Conservation (phyloP, 2,113 vertebrate species). For the Pleuronectes platessa region DNA sequence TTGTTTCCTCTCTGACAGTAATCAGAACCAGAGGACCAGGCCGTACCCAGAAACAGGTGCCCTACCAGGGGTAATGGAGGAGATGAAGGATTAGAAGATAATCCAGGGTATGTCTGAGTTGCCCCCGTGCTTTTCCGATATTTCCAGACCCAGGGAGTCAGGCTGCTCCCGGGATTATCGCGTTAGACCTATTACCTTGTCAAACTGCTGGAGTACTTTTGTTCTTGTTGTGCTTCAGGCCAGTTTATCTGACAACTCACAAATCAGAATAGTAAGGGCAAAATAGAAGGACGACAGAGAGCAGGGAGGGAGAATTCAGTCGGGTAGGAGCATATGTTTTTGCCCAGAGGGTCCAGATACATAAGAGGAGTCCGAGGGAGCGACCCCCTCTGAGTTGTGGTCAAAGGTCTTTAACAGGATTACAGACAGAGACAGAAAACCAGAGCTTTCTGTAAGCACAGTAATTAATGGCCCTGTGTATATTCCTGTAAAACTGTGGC, state of each 20-base stretch:
- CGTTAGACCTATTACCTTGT: slow-evolving; percentile 46
- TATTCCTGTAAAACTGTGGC: slow-evolving; percentile 42
- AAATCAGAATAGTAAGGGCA: neutral
- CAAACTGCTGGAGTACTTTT: slow-evolving; percentile 5
- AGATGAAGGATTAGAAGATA: slow-evolving; percentile 75
- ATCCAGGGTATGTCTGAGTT: slow-evolving; percentile 69
- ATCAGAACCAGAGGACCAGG: slow-evolving; percentile 9
- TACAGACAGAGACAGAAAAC: slow-evolving; percentile 55
- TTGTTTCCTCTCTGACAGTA: slow-evolving; percentile 45
- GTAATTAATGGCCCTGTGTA: slow-evolving; percentile 23
- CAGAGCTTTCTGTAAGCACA: slow-evolving; percentile 34
- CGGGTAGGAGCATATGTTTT: slow-evolving; percentile 29
- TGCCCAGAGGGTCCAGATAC: slow-evolving; percentile 32
- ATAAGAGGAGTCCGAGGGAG: slow-evolving; percentile 14
- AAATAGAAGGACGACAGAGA: neutral
- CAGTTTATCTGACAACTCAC: slow-evolving; percentile 16
- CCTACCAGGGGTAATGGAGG: slow-evolving; percentile 32
- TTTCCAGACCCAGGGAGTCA: slow-evolving; percentile 32
- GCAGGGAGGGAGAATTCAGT: slow-evolving; percentile 6
- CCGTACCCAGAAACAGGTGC: slow-evolving; percentile 12
- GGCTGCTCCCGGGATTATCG: slow-evolving; percentile 60
- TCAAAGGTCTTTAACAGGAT: slow-evolving; percentile 64
- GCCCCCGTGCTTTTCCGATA: slow-evolving; percentile 41
- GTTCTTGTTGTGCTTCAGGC: neutral
- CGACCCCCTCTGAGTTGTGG: slow-evolving; percentile 47